phyloP scores from a whole-genome alignment of 1,140 invertebrate species.

The Olivierus martensii region DNA sequence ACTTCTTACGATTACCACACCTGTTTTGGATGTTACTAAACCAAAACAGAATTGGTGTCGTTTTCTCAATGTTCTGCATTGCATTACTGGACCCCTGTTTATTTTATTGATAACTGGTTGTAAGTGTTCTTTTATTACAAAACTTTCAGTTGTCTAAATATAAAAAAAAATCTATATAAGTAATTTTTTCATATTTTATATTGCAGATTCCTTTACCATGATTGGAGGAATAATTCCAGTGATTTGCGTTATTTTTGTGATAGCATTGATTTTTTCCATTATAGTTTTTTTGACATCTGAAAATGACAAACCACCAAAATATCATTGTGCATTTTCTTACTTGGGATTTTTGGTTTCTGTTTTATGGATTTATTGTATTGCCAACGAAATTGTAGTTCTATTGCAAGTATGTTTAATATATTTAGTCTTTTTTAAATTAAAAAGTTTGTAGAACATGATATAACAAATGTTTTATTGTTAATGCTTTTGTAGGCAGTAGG shows the following conservation, averaged over 20 bases:
- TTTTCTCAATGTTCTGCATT: slow-evolving; percentile 39
- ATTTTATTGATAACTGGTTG: slow-evolving; percentile 32
- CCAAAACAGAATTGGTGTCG: slow-evolving; percentile 43
- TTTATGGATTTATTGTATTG: slow-evolving; percentile 48
- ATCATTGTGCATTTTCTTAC: slow-evolving; percentile 40
- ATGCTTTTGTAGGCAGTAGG: slow-evolving; percentile 37
- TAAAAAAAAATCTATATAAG: not conserved
- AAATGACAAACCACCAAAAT: slow-evolving; percentile 27
- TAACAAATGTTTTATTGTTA: too few relatives aligned
- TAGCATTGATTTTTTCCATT: slow-evolving; percentile 23
- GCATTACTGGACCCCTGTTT: slow-evolving; percentile 37
- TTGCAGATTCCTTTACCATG: slow-evolving; percentile 9
- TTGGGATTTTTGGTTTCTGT: slow-evolving; percentile 48
- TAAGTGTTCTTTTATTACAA: slow-evolving; percentile 15
- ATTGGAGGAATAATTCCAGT: slow-evolving; percentile 25
- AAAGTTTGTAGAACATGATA: too few relatives aligned
- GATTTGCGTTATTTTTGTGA: slow-evolving; percentile 23
- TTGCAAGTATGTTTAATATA: slow-evolving; percentile 32
- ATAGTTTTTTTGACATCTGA: slow-evolving; percentile 29
- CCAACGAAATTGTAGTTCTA: slow-evolving; percentile 49
- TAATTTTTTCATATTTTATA: not conserved
- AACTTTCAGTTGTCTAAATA: not conserved
- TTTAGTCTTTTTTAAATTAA: too few relatives aligned
- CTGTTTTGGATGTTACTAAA: slow-evolving; percentile 40
- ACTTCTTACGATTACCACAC: slow-evolving; percentile 40